phyloP scores from a whole-genome alignment of 2,888 invertebrate genomes.

The Ditylenchus weischeri region DNA sequence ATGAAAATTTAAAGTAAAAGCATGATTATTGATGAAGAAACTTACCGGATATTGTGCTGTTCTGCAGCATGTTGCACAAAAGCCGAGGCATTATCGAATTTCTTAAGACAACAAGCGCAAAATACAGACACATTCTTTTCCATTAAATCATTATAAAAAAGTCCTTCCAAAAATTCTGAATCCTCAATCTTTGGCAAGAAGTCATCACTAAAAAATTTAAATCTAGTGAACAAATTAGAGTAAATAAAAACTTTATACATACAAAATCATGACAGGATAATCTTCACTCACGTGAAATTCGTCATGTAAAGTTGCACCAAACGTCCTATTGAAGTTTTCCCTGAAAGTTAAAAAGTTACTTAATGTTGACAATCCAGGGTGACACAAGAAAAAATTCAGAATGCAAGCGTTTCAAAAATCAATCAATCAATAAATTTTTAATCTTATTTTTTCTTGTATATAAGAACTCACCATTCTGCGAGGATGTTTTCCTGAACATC shows the following conservation, averaged over 20 bases:
- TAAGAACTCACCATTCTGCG: slow-evolving; percentile 3
- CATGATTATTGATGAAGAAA: slow-evolving; percentile 4
- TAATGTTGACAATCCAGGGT: no score
- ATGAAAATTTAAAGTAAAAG: slow-evolving; percentile 10
- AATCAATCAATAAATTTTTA: no score
- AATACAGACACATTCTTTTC: not conserved
- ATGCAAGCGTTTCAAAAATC: no score
- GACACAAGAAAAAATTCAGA: no score
- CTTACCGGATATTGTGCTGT: slow-evolving; percentile 12
- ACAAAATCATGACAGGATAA: slow-evolving; percentile 10
- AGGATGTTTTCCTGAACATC: not conserved
- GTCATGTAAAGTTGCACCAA: not conserved
- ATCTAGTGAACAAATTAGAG: not conserved
- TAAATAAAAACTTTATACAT: not conserved
- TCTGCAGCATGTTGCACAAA: slow-evolving; percentile 10
- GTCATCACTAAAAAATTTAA: slow-evolving; percentile 9
- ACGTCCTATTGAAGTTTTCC: slow-evolving; percentile 5
- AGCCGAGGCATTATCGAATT: not conserved
- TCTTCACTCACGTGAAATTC: not conserved
- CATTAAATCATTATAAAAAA: not conserved
- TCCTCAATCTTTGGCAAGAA: slow-evolving; percentile 8
- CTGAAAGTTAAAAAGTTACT: not conserved
- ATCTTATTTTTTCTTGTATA: no score
- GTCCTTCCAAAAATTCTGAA: not conserved
- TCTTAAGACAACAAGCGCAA: slow-evolving; percentile 2